Percentiles rank a stretch among this genome's conserved stretches.
Evolutionary conservation across 1,140 invertebrate genomes (phyloP).

Genomic region (Wiebesia pumilae): DNA sequence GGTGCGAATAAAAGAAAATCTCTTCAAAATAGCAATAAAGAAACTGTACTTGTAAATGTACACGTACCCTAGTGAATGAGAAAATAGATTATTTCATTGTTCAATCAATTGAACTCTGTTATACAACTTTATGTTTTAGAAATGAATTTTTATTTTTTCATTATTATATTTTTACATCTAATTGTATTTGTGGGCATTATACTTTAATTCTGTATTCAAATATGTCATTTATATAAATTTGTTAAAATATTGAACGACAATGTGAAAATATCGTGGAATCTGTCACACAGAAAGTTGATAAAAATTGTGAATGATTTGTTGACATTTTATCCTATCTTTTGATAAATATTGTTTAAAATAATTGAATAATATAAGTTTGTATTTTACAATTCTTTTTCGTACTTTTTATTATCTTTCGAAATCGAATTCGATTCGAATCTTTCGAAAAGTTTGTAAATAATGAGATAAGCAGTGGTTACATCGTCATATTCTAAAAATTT

Average conservation of each 20-base stretch:
- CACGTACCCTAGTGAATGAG: constrained; percentile 16
- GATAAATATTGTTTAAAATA: neutral
- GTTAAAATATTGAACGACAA: neutral
- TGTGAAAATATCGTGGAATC: neutral
- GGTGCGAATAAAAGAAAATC: constrained; percentile 17
- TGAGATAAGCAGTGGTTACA: too few species aligned
- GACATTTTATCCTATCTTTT: neutral
- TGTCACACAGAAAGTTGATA: neutral
- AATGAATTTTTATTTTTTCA: constrained; percentile 14
- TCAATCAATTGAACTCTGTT: constrained; percentile 28
- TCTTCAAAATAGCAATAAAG: constrained; percentile 13
- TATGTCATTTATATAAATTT: neutral
- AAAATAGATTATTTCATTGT: constrained; percentile 42
- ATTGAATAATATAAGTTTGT: neutral
- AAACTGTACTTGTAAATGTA: constrained; percentile 23
- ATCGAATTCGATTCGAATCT: too few species aligned
- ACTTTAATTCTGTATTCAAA: neutral
- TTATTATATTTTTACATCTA: neutral
- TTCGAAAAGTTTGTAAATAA: too few species aligned
- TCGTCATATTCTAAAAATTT: too few species aligned
- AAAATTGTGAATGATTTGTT: neutral
- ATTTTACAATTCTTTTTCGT: too few species aligned
- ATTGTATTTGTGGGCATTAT: neutral
- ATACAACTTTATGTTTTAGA: constrained; percentile 15
- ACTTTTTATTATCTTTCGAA: too few species aligned